phyloP scores from a whole-genome alignment of 2,113 vertebrate genomes.

The Stercorarius parasiticus region DNA sequence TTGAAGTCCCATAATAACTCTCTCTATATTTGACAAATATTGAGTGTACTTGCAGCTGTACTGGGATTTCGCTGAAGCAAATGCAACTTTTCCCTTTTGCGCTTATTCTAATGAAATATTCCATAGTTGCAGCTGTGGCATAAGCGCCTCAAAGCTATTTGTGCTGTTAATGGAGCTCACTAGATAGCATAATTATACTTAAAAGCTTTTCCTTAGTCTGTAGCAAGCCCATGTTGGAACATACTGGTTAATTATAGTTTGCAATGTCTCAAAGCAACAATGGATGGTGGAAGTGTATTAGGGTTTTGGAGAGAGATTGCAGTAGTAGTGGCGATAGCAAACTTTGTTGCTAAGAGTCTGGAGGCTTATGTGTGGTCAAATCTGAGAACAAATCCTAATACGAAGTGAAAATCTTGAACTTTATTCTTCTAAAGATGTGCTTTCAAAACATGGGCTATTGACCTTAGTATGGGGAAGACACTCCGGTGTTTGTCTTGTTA shows the following conservation, averaged over 20 bases:
- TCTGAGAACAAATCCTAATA: background rate
- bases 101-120: background rate
- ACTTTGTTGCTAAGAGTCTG: background rate
- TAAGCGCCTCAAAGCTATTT: background rate
- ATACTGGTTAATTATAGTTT: background rate
- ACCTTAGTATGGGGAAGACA: background rate
- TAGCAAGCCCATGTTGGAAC: background rate
- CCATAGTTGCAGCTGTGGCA: background rate
- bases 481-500: background rate
- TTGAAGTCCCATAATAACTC: background rate
- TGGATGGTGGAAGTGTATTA: background rate
- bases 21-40: background rate
- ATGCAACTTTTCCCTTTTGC: background rate
- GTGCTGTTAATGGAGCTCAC: background rate
- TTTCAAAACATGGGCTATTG: background rate
- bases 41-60: background rate
- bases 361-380: background rate
- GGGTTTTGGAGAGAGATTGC: background rate
- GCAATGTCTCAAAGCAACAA: background rate
- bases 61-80: background rate
- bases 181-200: constrained; percentile 1
- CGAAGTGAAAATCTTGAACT: background rate
- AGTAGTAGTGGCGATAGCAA: background rate
- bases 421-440: background rate
- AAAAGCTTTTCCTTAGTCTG: background rate